Percentiles rank a stretch among this genome's conserved stretches.
phyloP scores from a whole-genome alignment of 2,113 vertebrate species.

The Pheucticus melanocephalus region DNA sequence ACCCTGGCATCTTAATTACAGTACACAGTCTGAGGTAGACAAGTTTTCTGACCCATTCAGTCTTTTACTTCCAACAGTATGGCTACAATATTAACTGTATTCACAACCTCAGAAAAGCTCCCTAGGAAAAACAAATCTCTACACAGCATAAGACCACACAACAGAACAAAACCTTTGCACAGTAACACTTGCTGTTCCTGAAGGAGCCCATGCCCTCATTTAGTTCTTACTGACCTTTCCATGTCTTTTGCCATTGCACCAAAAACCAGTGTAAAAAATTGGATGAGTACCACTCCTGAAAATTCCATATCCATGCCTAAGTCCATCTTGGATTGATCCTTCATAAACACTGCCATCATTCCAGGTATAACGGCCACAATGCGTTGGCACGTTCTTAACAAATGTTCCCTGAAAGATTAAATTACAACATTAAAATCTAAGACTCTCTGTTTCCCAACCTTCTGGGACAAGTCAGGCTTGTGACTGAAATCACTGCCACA shows the following conservation, averaged over 20 bases:
- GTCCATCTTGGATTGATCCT: conserved; percentile 76
- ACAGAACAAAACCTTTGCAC: not conserved
- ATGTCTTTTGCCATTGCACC: conserved; percentile 82
- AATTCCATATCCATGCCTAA: conserved; percentile 83
- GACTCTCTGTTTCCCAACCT: not conserved
- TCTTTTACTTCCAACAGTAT: not conserved
- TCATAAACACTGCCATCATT: conserved; percentile 82
- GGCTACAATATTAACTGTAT: not conserved
- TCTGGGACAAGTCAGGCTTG: not conserved
- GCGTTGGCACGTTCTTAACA: conserved; percentile 77
- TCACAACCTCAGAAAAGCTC: not conserved
- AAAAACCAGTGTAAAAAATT: conserved; percentile 82
- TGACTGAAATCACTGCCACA: not conserved
- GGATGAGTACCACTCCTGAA: conserved; percentile 69
- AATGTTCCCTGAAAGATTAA: conserved; percentile 82
- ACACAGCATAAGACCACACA: rapidly evolving
- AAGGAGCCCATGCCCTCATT: not conserved
- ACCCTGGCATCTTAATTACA: not conserved
- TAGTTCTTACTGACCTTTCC: conserved; percentile 79
- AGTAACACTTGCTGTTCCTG: not conserved
- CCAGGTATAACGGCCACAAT: conserved; percentile 82
- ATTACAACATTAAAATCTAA: not conserved
- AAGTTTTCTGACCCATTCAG: not conserved
- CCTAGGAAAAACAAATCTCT: not conserved
- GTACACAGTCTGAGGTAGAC: not conserved